Conservation (phyloP, 2,888 invertebrate genomes). For the Lobophora halterata region DNA sequence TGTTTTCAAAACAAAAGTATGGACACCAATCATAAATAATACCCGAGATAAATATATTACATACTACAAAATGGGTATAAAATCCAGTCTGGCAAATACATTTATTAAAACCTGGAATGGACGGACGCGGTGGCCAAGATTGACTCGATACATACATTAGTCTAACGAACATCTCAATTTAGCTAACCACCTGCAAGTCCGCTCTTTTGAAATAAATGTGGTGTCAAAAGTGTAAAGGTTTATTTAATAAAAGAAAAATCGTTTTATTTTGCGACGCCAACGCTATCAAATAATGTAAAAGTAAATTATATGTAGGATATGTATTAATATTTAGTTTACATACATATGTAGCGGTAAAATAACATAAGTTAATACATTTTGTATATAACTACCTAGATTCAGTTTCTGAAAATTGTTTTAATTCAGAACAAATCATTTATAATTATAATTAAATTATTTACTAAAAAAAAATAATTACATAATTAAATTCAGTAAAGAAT, state of each 20-base stretch:
- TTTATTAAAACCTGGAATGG: conserved; percentile 35
- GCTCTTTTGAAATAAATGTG: conserved; percentile 5
- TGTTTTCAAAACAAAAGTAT: no score
- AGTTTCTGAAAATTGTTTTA: no score
- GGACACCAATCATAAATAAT: conserved; percentile 1
- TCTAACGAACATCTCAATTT: conserved; percentile 72
- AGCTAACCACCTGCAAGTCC: conserved; percentile 53
- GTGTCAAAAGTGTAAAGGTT: conserved; percentile 12
- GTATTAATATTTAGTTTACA: no score
- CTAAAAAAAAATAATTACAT: no score
- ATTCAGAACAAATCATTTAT: no score
- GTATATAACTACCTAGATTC: no score
- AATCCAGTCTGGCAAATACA: conserved; percentile 3
- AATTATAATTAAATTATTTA: no score
- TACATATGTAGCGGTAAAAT: no score
- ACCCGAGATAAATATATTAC: no score
- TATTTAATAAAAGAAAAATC: conserved; percentile 32
- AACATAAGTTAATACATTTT: no score
- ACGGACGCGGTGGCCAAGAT: conserved; percentile 48
- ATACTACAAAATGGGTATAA: neutral
- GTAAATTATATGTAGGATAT: no score
- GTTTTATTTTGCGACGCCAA: conserved; percentile 35
- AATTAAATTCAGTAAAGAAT: no score
- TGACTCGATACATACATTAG: conserved; percentile 67
- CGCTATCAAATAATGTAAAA: neutral